Base-by-base conservation (phyloP, 2,113 vertebrate genomes). In the Erpornis zantholeuca region DNA sequence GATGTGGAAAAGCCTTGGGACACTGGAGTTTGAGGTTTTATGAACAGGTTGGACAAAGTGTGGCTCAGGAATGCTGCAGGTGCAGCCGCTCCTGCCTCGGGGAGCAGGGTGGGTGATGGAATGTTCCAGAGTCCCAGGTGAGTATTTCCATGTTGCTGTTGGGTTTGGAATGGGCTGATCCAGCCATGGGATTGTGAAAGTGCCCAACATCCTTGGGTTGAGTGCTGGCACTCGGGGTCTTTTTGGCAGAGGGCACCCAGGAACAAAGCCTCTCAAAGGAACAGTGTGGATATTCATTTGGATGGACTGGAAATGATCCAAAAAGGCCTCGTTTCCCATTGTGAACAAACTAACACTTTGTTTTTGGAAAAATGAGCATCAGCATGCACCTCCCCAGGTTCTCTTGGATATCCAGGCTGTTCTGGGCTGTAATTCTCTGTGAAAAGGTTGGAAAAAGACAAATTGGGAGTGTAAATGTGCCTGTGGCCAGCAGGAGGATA, bases 361-460 rank as follows among this genome's bases (percentile, higher is more conserved):
- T 63, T 12, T 82, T 45, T 40, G 50, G 35, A 44, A 81, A 68
- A 5, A 5, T 15, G 47, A 38, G 4, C 35, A 29, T 20, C 38
- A 57, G 38, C 42, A 2, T 0, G 0, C 8, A 2, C 31, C 11
- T 91, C 9, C 12, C 14, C 12, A 23, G 8, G 4, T 63, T 75
- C 63, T 93, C 22, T 5, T 12, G 38, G n/a, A 60, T 23, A 64
- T 57, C 24, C 64, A 54, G 33, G 8, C 50, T 23, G 29, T 0
- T 3, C 20, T 36, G 49, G 50, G 47, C 31, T 7, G 2, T 16
- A 45, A 49, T 50, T 54, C 75, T 31, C 4, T 0, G 0, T 17
- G 11, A 31, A 69, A 50, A 65, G 4, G 5, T 9, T 63, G 36
- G 61, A 57, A 66, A 44, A 61, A 66, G 28, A 31, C 14, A 14